Percentiles rank a stretch among this genome's conserved stretches.
Evolutionary conservation across 1,140 invertebrate genomes (phyloP).

Genomic region (Trichonephila inaurata): DNA sequence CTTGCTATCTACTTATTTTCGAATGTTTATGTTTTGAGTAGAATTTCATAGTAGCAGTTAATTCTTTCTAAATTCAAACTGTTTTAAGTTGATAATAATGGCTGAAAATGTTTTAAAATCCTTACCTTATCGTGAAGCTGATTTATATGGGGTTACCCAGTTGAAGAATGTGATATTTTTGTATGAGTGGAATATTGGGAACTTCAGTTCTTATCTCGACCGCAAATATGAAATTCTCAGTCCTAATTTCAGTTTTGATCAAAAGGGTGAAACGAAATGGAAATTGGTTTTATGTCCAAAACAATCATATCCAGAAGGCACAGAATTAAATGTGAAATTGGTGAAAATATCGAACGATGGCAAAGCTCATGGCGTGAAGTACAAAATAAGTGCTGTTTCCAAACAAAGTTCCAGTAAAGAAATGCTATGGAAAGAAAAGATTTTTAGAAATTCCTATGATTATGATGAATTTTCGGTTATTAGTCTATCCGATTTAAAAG

Average conservation of each 20-base stretch:
- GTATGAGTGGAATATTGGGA: slow-evolving; percentile 34
- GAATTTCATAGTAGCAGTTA: no score
- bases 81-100: background rate
- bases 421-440: background rate
- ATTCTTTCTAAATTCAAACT: no score
- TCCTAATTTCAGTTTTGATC: background rate
- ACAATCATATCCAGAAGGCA: slow-evolving; percentile 23
- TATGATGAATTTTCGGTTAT: background rate
- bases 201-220: background rate
- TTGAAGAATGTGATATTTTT: slow-evolving; percentile 1
- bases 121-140: background rate
- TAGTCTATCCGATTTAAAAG: background rate
- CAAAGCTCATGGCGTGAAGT: background rate
- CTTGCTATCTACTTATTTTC: no score
- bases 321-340: background rate
- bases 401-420: background rate
- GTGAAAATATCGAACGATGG: slow-evolving; percentile 8
- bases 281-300: slow-evolving; percentile 1
- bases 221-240: slow-evolving; percentile 45
- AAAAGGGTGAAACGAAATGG: slow-evolving; percentile 4
- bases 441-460: background rate
- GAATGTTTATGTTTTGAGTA: no score
- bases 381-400: background rate
- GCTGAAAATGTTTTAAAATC: background rate
- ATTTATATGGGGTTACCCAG: background rate